Conservation (phyloP, 2,113 vertebrate genomes). For the Cichladusa arquata region DNA sequence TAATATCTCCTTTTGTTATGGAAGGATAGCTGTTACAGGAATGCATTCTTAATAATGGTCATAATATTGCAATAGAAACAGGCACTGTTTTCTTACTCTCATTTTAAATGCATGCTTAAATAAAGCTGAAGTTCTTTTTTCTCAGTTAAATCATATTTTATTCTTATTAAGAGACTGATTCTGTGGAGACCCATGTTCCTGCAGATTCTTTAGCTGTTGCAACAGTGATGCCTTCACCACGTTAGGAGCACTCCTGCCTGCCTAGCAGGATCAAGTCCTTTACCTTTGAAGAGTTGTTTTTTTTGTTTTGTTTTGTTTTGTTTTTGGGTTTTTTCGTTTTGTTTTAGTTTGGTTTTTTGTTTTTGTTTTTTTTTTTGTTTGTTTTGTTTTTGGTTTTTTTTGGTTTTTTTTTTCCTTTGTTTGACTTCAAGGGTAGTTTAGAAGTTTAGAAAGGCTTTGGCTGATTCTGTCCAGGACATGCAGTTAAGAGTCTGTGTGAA, state of each 20-base stretch:
- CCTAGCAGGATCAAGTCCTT: not conserved
- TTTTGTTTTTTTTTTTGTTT: too few species aligned
- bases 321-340: not conserved
- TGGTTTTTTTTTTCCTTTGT: not conserved
- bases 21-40: not conserved
- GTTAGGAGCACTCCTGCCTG: not conserved
- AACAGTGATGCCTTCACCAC: not conserved
- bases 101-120: not conserved
- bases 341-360: too few species aligned
- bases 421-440: not conserved
- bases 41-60: not conserved
- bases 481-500: not conserved
- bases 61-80: not conserved
- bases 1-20: not conserved
- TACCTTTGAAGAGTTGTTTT: not conserved
- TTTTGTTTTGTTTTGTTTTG: too few species aligned
- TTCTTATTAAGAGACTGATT: not conserved
- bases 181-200: not conserved
- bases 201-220: not conserved
- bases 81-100: not conserved
- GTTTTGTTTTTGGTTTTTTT: accelerated
- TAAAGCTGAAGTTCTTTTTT: not conserved
- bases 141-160: not conserved
- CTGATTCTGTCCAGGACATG: not conserved
- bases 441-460: not conserved